Base-by-base conservation (phyloP, 53 echinoderm and acorn worm genomes). In the Holothuria scabra region DNA sequence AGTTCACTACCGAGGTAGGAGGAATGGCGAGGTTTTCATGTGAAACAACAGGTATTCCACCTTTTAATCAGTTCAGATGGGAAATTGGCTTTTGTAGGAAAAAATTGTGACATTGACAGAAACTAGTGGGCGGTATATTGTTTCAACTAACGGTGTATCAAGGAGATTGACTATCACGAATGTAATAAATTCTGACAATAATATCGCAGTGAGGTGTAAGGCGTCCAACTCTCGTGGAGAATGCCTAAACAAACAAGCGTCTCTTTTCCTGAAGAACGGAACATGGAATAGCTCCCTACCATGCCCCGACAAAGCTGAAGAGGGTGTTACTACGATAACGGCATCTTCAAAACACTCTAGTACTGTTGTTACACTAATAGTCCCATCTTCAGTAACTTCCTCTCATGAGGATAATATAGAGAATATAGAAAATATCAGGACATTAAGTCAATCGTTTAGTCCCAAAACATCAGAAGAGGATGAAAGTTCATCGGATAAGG, bases 41-140 rank as follows among this genome's bases (percentile, higher is more conserved):
- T 78, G 56, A 33, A 57, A 78, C 78, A 12, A 78, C 56, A 1
- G 78, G 78, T 22, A 57, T 19, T 56, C 78, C 78, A 28, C 25
- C 78, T 20, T 78, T 49, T 23, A 78, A 78, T 33, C 56, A 56
- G 59, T 78, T 78, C 30, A 78, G 19, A 20, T 78, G 78, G 57
- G 16, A 58, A 14, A 33, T 78, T 28, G 78, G 78, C 12, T 57
- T 56, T 56, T 30, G 78, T 24, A 12, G 57, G 28, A 56, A 78
- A 56, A 78, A 56, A 21, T 57, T 31, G 32, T 16, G 8, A 56
- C 0, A 78, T 30, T 78, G 14, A 78, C 57, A 23, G 78, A 57
- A 56, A 57, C 4, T 31, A 57, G 19, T 3, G 78, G 78, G 7
- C 48, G 78, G 49, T 78, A 78, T 78, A 78, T 78, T 18, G 58